A percentile compares a stretch with the other conserved stretches of the same genome.
Evolutionary conservation across 2,113 vertebrate genomes (phyloP).

Genomic region (Eretmochelys imbricata): DNA sequence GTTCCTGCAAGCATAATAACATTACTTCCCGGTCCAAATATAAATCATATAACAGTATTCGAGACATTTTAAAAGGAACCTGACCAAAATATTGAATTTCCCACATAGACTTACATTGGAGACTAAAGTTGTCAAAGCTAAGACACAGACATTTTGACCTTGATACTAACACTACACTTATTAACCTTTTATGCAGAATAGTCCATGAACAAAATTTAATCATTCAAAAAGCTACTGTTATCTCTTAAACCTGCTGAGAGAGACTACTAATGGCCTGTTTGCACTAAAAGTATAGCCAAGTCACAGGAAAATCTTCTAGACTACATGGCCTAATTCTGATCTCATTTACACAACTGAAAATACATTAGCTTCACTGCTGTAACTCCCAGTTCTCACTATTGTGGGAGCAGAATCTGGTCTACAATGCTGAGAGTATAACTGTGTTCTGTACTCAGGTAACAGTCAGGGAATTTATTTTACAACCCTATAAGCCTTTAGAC

Average conservation of each 20-base stretch:
- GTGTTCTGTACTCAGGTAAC: not conserved
- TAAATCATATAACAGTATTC: not conserved
- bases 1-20: not conserved
- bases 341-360: not conserved
- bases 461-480: not conserved
- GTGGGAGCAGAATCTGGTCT: not conserved
- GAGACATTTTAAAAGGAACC: not conserved
- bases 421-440: not conserved
- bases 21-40: not conserved
- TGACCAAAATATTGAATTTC: not conserved
- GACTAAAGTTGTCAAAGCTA: not conserved
- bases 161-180: not conserved
- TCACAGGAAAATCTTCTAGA: not conserved
- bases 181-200: not conserved
- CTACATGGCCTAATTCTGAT: not conserved
- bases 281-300: not conserved
- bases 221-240: not conserved
- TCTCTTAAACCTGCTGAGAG: not conserved
- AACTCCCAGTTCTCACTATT: not conserved
- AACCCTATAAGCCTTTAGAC: not conserved
- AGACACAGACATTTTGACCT: not conserved
- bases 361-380: not conserved
- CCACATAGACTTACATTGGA: not conserved
- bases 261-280: not conserved
- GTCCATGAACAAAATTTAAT: accelerated